Percentiles rank a stretch among this genome's conserved stretches.
phyloP scores from a whole-genome alignment of 2,888 invertebrate species.

The Tiliacea aurago region DNA sequence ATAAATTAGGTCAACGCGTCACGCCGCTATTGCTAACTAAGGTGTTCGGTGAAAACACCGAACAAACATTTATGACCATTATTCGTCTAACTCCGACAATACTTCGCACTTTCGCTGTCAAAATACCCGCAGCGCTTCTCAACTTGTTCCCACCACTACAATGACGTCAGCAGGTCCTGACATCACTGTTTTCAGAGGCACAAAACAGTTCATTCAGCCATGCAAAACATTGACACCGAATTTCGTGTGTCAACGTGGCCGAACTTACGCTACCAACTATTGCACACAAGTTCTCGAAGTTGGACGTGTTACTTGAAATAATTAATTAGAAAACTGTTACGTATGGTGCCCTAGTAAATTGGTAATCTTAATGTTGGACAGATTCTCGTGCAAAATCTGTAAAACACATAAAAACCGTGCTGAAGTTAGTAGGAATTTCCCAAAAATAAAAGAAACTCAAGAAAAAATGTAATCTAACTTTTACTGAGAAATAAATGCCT shows the following conservation, averaged over 20 bases:
- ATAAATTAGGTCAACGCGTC: too few species aligned
- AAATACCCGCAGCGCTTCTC: conserved; percentile 13
- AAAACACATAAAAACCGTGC: too few species aligned
- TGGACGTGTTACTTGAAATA: conserved; percentile 45
- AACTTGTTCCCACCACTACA: conserved; percentile 38
- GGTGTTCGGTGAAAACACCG: too few species aligned
- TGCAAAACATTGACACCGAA: conserved; percentile 60
- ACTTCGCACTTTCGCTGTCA: conserved; percentile 23
- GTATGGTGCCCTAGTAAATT: conserved; percentile 10
- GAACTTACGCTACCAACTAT: conserved; percentile 55
- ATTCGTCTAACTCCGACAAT: neutral
- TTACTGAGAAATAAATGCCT: neutral
- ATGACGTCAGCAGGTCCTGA: conserved; percentile 32
- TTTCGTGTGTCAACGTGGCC: conserved; percentile 51
- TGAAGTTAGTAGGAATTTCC: too few species aligned
- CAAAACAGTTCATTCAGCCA: conserved; percentile 47
- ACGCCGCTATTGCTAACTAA: too few species aligned
- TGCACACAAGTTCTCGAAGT: conserved; percentile 35
- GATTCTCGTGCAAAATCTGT: neutral
- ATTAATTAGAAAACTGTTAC: conserved; percentile 50
- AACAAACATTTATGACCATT: neutral
- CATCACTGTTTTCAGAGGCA: conserved; percentile 44
- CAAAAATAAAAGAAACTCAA: neutral
- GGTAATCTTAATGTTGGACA: conserved; percentile 10
- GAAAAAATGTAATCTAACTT: neutral